phyloP scores from a whole-genome alignment of 2,113 vertebrate genomes.

The Caranx melampygus region DNA sequence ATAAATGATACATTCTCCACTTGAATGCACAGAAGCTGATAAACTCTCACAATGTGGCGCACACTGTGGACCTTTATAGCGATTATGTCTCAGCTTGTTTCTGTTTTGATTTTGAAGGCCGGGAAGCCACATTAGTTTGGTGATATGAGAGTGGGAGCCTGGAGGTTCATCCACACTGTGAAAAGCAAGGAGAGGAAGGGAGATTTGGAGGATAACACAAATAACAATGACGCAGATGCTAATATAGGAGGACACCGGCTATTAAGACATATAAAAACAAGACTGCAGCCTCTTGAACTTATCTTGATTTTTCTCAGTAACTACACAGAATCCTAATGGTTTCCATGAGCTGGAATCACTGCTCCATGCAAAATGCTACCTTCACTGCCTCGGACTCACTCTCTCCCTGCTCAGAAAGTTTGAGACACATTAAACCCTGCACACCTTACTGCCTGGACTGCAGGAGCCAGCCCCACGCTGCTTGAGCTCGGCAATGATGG shows the following conservation, averaged over 20 bases:
- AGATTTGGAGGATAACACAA: conserved; percentile 10
- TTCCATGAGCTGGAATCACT: conserved; percentile 56
- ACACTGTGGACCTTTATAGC: conserved; percentile 40
- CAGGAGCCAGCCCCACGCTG: conserved; percentile 9
- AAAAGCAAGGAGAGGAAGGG: conserved; percentile 14
- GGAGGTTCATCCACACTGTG: background rate
- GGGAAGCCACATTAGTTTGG: conserved; percentile 30
- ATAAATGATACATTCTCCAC: conserved; percentile 62
- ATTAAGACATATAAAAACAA: conserved; percentile 54
- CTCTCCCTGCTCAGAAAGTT: conserved; percentile 23
- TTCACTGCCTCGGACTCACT: background rate
- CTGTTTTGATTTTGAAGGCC: conserved; percentile 33
- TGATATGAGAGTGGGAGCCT: conserved; percentile 31
- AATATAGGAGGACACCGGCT: conserved; percentile 55
- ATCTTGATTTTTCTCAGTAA: conserved; percentile 65
- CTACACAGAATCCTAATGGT: conserved; percentile 64
- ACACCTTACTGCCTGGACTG: conserved; percentile 45
- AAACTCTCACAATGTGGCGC: conserved; percentile 31
- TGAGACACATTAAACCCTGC: conserved; percentile 39
- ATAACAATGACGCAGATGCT: background rate
- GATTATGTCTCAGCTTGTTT: conserved; percentile 13
- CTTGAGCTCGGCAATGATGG: conserved; percentile 24
- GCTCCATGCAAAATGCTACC: conserved; percentile 40
- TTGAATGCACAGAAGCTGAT: conserved; percentile 53
- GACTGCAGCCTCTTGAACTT: conserved; percentile 60